These are phyloP conservation scores for Periophthalmus modestus DNA, from an alignment of 2,113 vertebrate genomes.

Conservation along the genomic window DNA sequence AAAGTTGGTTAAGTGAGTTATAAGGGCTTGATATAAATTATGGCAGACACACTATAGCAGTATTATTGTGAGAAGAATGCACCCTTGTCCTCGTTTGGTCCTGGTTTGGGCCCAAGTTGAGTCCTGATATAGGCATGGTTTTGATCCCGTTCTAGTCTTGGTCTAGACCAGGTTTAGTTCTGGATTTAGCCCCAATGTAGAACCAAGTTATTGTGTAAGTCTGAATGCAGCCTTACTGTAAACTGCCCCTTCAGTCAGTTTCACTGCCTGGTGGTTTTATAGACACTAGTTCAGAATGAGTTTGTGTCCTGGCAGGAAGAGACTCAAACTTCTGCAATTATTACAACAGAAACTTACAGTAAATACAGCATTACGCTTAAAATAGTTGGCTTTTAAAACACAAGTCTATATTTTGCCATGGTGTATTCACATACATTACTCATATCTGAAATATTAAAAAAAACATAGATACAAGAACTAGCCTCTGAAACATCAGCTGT, in stretches of 20 bases:
- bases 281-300: background rate
- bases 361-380: background rate
- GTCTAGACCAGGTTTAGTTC: no score
- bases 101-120: no score
- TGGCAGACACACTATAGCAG: background rate
- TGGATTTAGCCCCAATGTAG: no score
- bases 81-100: no score
- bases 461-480: no score
- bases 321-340: background rate
- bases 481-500: background rate
- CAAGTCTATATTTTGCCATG: background rate
- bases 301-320: background rate
- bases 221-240: background rate
- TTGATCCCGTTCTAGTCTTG: no score
- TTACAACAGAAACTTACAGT: background rate
- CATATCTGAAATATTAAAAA: slow-evolving; percentile 22
- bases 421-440: slow-evolving; percentile 6
- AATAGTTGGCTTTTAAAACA: background rate
- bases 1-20: background rate
- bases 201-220: no score
- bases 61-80: no score
- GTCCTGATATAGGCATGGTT: no score
- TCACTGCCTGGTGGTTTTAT: background rate
- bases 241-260: background rate
- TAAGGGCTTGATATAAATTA: background rate